Base-by-base conservation (phyloP, 2,113 vertebrate genomes). In the Illadopsis cleaveri region DNA sequence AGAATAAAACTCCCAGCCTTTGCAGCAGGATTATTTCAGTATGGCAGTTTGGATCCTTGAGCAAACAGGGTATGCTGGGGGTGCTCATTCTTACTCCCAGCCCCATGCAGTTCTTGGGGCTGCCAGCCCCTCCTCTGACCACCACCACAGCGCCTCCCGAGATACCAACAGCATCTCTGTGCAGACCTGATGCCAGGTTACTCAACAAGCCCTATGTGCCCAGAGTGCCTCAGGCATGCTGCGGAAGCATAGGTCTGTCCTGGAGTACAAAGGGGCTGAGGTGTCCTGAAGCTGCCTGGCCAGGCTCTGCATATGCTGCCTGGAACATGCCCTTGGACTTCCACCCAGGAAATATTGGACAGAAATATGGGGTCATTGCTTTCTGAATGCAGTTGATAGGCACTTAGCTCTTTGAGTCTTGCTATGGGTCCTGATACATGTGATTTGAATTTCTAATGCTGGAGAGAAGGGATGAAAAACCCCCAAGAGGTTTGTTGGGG, bases 191-290 rank as follows among this genome's bases (percentile, higher is more conserved):
- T 35, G 78, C 25, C 3, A 0, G 4, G 2, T 16, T 50, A 18
- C 18, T 35, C 25, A 8, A 5, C 11, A 9, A 77, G 33, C 35
- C 31, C 12, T 0, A 0, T 1, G 6, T 69, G 37, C 28, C 45
- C 45, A 6, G 25, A 7, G 31, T 4, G 40, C 1, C 1, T 23
- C 0, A 0, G 50, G 30, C 0, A 0, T 3, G 60, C 57, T 54
- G 2, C 0, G 0, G 14, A 2, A 17, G 16, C 30, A 16, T 0
- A 5, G 20, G 5, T 71, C 38, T 57, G 57, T 48, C 37, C 64
- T 78, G 60, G 9, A 1, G 5, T 6, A 23, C 13, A 10, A 16
- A n/a, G 0, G 22, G 16, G 15, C 25, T 0, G 1, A 15, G 20
- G 33, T 27, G 42, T 47, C 47, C 64, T 44, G 21, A 28, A 40